These are phyloP conservation scores for Serripes groenlandicus DNA, from an alignment of 2,888 invertebrate species.

Conservation along the genomic window DNA sequence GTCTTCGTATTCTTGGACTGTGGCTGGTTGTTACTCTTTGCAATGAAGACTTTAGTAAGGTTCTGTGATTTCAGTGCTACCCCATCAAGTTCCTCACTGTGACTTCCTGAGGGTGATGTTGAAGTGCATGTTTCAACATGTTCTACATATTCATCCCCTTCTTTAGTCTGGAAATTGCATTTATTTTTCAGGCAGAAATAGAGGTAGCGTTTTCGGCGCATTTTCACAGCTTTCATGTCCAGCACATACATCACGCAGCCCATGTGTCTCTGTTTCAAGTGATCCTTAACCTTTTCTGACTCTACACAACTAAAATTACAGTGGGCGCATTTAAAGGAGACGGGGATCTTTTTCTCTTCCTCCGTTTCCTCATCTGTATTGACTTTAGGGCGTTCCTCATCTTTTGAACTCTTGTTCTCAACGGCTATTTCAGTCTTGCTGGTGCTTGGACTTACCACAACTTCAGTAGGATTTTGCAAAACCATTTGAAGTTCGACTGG, in stretches of 20 bases:
- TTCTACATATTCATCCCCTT: slow-evolving; percentile 68
- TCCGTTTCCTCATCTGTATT: slow-evolving; percentile 53
- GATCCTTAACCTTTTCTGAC: slow-evolving; percentile 67
- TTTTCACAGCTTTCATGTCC: slow-evolving; percentile 72
- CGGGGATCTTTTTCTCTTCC: slow-evolving; percentile 66
- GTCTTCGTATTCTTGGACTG: slow-evolving; percentile 52
- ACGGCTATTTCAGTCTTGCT: background rate
- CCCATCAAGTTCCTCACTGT: slow-evolving; percentile 59
- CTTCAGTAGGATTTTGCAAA: background rate
- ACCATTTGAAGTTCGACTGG: background rate
- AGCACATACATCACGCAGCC: slow-evolving; percentile 72
- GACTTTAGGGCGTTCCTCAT: background rate
- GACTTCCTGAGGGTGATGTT: slow-evolving; percentile 55
- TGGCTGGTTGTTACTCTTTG: slow-evolving; percentile 59
- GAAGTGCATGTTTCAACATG: slow-evolving; percentile 77
- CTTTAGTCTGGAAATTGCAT: slow-evolving; percentile 75
- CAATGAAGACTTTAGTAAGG: slow-evolving; percentile 64
- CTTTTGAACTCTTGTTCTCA: background rate
- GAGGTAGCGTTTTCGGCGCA: slow-evolving; percentile 70
- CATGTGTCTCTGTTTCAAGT: slow-evolving; percentile 67
- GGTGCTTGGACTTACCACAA: background rate
- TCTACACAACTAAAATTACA: slow-evolving; percentile 71
- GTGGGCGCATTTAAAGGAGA: slow-evolving; percentile 77
- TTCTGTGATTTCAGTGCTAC: slow-evolving; percentile 67
- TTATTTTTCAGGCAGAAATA: slow-evolving; percentile 77